Percentiles rank a stretch among this genome's conserved stretches.
These are phyloP conservation scores for Drosophila putrida DNA, from an alignment of 2,888 invertebrate genomes.

Conservation along the genomic window DNA sequence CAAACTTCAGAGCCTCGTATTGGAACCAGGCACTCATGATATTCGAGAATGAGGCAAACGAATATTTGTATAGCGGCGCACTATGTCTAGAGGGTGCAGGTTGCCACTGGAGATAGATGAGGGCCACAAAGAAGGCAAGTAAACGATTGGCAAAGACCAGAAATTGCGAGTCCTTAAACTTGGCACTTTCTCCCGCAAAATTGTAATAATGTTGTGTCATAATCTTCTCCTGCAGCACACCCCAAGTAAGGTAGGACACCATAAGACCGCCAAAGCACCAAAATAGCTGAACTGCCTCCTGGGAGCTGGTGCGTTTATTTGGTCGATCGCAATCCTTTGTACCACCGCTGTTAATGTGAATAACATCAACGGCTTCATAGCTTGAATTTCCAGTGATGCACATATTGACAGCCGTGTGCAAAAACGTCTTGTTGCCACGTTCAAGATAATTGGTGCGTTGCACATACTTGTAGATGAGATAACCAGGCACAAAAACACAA, in stretches of 20 bases:
- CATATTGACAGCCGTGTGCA: constrained; percentile 82
- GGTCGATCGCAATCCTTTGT: constrained; percentile 44
- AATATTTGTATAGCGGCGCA: constrained; percentile 97
- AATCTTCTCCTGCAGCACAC: constrained; percentile 98
- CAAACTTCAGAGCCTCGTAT: constrained; percentile 99
- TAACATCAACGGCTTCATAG: constrained; percentile 84
- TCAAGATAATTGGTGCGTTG: constrained; percentile 92
- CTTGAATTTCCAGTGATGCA: constrained; percentile 83
- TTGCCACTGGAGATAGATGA: constrained; percentile 87
- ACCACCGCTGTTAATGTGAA: constrained; percentile 68
- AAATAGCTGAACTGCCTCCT: constrained; percentile 88
- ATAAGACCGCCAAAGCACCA: constrained; percentile 96
- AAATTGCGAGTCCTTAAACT: constrained; percentile 98
- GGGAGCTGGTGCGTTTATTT: constrained; percentile 86
- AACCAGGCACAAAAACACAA: constrained; percentile 94
- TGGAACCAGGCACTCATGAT: constrained; percentile 99
- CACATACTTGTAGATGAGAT: constrained; percentile 92
- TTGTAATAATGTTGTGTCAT: constrained; percentile 95
- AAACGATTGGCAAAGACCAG: constrained; percentile 98
- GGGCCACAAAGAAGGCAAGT: constrained; percentile 92
- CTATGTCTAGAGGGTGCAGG: constrained; percentile 89
- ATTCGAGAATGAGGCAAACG: constrained; percentile 98
- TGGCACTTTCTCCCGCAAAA: constrained; percentile 87
- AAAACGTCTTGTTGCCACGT: constrained; percentile 84
- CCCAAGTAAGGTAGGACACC: constrained; percentile 97